These are phyloP conservation scores for Cacatua alba DNA, from an alignment of 2,113 vertebrate genomes.

Conservation along the genomic window DNA sequence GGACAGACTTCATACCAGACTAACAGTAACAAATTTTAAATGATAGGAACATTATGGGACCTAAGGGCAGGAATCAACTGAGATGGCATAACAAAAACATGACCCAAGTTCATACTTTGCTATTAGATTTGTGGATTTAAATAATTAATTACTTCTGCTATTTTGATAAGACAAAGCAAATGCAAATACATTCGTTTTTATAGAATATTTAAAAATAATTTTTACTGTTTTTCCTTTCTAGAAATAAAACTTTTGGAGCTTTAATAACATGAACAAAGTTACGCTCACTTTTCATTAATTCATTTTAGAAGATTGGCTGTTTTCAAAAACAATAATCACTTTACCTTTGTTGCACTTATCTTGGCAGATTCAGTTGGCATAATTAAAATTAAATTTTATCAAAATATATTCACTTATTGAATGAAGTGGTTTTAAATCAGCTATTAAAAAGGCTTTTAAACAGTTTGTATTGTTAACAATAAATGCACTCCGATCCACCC, in stretches of 20 bases:
- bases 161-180: background rate
- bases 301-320: background rate
- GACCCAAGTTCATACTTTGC: background rate
- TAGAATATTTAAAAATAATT: background rate
- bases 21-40: background rate
- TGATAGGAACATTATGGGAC: background rate
- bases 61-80: background rate
- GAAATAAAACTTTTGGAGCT: background rate
- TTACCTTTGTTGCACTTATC: constrained; percentile 14
- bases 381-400: constrained; percentile 59
- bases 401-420: constrained; percentile 42
- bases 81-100: background rate
- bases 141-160: background rate
- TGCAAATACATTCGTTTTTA: background rate
- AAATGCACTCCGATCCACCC: constrained; percentile 39
- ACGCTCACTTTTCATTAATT: background rate
- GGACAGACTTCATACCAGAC: background rate
- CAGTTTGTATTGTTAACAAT: constrained; percentile 36
- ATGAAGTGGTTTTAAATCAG: constrained; percentile 41
- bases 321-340: constrained; percentile 15
- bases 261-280: background rate
- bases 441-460: constrained; percentile 49
- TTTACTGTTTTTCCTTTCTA: background rate
- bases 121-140: background rate
- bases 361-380: constrained; percentile 30